These are phyloP conservation scores for Scortum barcoo DNA, from an alignment of 2,113 vertebrate genomes.

Conservation along the genomic window DNA sequence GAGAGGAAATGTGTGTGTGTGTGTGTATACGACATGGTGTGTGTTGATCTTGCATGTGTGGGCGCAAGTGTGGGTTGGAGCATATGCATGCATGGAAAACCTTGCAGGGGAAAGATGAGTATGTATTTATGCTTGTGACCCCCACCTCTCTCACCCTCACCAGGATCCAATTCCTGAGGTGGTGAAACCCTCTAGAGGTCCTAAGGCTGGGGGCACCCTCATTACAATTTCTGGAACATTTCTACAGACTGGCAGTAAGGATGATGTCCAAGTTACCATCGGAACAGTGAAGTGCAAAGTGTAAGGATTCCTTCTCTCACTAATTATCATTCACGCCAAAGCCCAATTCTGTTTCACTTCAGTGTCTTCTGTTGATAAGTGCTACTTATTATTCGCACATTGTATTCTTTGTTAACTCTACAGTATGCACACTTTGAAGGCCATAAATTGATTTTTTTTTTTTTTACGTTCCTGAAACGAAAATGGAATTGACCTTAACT, in stretches of 20 bases:
- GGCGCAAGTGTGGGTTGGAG: neutral
- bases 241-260: constrained; percentile 89
- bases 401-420: constrained; percentile 56
- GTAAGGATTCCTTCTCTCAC: constrained; percentile 81
- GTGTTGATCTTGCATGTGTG: constrained; percentile 11
- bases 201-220: constrained; percentile 90
- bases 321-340: constrained; percentile 55
- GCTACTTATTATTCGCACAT: constrained; percentile 66
- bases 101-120: constrained; percentile 31
- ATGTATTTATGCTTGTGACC: constrained; percentile 23
- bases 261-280: constrained; percentile 87
- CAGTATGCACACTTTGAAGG: constrained; percentile 55
- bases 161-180: constrained; percentile 86
- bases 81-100: neutral
- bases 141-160: neutral
- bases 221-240: constrained; percentile 89
- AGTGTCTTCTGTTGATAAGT: constrained; percentile 44
- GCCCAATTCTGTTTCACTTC: constrained; percentile 53
- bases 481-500: constrained; percentile 67
- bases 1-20: constrained; percentile 26
- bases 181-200: constrained; percentile 87
- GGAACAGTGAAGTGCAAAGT: constrained; percentile 87
- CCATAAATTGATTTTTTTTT: constrained; percentile 42
- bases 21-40: constrained; percentile 32
- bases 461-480: constrained; percentile 21